Evolutionary conservation across 2,113 vertebrate genomes (phyloP).

Genomic region (Stegostoma tigrinum): DNA sequence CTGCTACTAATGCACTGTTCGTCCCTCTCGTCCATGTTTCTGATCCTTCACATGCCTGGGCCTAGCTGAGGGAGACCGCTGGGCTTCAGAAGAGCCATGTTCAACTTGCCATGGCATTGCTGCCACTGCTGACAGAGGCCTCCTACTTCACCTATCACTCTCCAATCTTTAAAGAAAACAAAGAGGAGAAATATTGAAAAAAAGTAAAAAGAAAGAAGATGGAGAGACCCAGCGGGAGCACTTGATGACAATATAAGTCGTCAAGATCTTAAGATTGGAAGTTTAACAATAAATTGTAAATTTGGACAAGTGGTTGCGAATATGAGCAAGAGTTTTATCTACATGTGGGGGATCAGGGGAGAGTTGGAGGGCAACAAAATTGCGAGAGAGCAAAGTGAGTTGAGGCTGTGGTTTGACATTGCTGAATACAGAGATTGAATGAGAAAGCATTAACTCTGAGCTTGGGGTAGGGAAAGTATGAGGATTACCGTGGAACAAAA

Average conservation of each 20-base stretch:
- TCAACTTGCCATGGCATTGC: too few relatives aligned
- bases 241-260: neutral
- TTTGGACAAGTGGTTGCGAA: neutral
- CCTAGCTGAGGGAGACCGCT: too few relatives aligned
- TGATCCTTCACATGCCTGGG: too few relatives aligned
- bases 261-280: neutral
- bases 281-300: neutral
- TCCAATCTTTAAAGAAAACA: too few relatives aligned
- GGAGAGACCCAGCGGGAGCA: too few relatives aligned
- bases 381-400: neutral
- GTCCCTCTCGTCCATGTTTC: too few relatives aligned
- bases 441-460: neutral
- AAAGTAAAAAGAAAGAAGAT: neutral
- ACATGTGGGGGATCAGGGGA: neutral
- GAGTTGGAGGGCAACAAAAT: neutral
- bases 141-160: too few relatives aligned
- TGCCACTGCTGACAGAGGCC: too few relatives aligned
- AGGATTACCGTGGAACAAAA: neutral
- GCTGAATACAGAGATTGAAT: neutral
- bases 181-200: too few relatives aligned
- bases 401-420: neutral
- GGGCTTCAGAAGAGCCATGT: too few relatives aligned
- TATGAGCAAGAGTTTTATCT: neutral
- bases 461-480: neutral
- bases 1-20: too few relatives aligned